Evolutionary conservation across 2,888 invertebrate genomes (phyloP).

Genomic region (Dugesia japonica): DNA sequence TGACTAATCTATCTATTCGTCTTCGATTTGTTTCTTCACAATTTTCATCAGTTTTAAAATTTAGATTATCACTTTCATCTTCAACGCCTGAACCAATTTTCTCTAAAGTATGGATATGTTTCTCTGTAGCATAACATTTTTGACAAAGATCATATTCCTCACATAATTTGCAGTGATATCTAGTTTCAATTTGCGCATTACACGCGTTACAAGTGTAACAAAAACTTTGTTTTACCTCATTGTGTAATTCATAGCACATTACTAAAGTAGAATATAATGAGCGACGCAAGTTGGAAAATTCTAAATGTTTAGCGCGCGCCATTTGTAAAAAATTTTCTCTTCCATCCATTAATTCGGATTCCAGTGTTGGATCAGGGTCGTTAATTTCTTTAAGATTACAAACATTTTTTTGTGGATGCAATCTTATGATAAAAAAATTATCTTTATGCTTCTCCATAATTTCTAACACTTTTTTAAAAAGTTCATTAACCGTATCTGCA

Average conservation of each 20-base stretch:
- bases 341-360: constrained; percentile 97
- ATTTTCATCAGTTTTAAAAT: constrained; percentile 46
- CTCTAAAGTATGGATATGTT: constrained; percentile 92
- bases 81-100: constrained; percentile 61
- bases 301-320: constrained; percentile 93
- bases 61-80: constrained; percentile 28
- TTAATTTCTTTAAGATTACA: constrained; percentile 72
- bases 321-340: constrained; percentile 93
- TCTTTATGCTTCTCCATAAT: constrained; percentile 37
- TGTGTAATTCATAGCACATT: constrained; percentile 92
- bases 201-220: constrained; percentile 97
- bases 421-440: constrained; percentile 93
- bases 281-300: constrained; percentile 81
- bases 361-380: constrained; percentile 76
- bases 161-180: constrained; percentile 83
- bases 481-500: constrained; percentile 57
- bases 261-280: constrained; percentile 89
- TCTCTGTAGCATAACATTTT: constrained; percentile 77
- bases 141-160: constrained; percentile 97
- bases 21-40: constrained; percentile 67
- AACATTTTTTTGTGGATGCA: constrained; percentile 84
- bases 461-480: constrained; percentile 83
- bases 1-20: constrained; percentile 79
- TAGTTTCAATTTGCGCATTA: constrained; percentile 79
- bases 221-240: constrained; percentile 78